Percentiles rank a stretch among this genome's conserved stretches.
These are phyloP conservation scores for Phaetusa simplex DNA, from an alignment of 2,113 vertebrate genomes.

Conservation along the genomic window DNA sequence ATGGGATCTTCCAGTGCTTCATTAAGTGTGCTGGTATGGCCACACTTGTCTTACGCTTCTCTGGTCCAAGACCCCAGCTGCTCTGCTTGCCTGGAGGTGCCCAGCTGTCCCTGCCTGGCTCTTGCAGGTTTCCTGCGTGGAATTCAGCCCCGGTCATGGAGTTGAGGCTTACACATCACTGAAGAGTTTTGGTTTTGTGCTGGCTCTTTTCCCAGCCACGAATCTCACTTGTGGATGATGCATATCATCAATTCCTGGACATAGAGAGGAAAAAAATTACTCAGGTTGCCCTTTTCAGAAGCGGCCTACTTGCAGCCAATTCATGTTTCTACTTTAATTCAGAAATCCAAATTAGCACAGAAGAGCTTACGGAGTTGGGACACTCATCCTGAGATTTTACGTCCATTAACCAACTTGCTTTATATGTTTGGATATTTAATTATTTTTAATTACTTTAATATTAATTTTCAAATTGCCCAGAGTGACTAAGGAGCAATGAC, in stretches of 20 bases:
- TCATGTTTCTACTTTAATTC: not conserved
- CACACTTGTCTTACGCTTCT: not conserved
- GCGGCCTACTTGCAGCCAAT: not conserved
- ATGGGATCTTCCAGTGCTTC: not conserved
- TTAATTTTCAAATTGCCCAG: not conserved
- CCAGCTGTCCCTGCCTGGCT: not conserved
- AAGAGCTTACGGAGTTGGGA: not conserved
- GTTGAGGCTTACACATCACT: accelerated
- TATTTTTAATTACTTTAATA: not conserved
- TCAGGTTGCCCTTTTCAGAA: not conserved
- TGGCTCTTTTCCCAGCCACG: not conserved
- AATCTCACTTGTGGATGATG: not conserved
- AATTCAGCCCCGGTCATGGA: accelerated
- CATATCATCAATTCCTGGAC: not conserved
- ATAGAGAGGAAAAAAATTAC: not conserved
- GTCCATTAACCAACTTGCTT: not conserved
- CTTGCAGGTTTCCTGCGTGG: not conserved
- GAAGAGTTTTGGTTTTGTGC: not conserved
- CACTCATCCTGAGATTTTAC: not conserved
- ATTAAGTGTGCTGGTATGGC: not conserved
- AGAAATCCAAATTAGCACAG: not conserved
- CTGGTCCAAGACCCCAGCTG: not conserved
- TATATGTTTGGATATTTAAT: not conserved
- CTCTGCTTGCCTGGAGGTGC: not conserved
- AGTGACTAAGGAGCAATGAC: not conserved